These are phyloP conservation scores for Acanthosepion pharaonis DNA, from an alignment of 2,888 invertebrate genomes.

Conservation along the genomic window DNA sequence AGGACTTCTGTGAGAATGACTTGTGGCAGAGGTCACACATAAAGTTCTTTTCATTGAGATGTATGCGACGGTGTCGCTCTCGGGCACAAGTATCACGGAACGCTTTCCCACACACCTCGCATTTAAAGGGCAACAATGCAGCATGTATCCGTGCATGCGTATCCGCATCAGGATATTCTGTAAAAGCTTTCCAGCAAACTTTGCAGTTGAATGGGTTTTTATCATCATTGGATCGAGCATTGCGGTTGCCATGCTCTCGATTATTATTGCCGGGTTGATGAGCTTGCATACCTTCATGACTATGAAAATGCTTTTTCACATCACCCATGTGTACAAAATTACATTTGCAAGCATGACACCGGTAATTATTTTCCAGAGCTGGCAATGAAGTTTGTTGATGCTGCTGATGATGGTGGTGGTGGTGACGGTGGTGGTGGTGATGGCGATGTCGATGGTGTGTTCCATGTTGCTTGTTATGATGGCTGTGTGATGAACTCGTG, in stretches of 20 bases:
- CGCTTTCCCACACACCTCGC: not conserved
- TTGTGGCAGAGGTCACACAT: not conserved
- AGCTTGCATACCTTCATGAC: not conserved
- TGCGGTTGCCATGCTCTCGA: no score
- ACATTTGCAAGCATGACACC: not conserved
- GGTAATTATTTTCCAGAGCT: not conserved
- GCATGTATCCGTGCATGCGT: not conserved
- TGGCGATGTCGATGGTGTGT: not conserved
- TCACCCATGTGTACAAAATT: not conserved
- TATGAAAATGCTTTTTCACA: not conserved
- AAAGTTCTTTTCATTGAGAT: not conserved
- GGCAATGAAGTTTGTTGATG: no score
- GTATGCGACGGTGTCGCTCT: not conserved
- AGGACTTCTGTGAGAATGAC: slow-evolving; percentile 16
- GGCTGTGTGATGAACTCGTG: not conserved
- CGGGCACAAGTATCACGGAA: not conserved
- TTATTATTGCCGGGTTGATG: not conserved
- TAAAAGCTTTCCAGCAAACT: not conserved
- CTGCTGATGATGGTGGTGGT: no score
- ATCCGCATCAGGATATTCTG: not conserved
- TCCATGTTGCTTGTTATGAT: not conserved
- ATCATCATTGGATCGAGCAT: no score
- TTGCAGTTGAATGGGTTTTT: slow-evolving; percentile 38
- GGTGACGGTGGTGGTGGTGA: no score
- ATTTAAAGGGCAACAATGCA: not conserved